Base-by-base conservation (phyloP, 37 sponge, comb jelly and placozoan species). In the Spongia lamella region DNA sequence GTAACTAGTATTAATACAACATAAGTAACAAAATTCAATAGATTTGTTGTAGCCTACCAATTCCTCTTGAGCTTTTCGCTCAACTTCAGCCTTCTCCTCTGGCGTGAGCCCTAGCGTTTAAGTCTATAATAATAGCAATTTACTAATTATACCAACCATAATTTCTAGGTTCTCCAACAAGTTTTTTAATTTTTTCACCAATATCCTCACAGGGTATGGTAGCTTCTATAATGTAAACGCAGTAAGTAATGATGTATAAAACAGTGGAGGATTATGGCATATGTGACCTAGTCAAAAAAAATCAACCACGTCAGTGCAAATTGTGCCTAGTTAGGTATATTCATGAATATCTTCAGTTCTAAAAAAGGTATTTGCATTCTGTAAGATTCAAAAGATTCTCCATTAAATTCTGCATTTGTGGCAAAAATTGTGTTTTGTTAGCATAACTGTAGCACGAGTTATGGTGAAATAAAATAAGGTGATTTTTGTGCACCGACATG, bases 91-190 rank as follows among this genome's bases (percentile, higher is more conserved):
- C n/a, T 51, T 73, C 63, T 93, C 94, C 47, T 93, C 94, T 16
- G 82, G 84, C 9, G 87, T 93, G 21, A 84, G 90, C 0, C 94
- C 88, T 86, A 38, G 14, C 13, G 11, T 68, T 6, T 11, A 13
- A 57, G 52, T 37, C 30, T 35, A 68, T 36, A 50, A 5, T 43
- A 3, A 15, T 13, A 25, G 15, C 55, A 30, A 52, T 2, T 6
- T 6, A 6, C 1, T 6, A 2, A 4, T 16, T 17, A 21, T 1
- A 30, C 58, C 21, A 31, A 88, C 89, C 96, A 55, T 95, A 95
- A 77, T 95, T 95, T 26, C 96, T 56, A 5, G 96, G 96, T 61
- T 90, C 78, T 49, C 92, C 92, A 47, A 91, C 56, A 4, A 56
- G 25, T 77, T 91, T 75, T 51, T 86, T 84, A 2, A 90, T 53